Conservation (phyloP, 2,797 vertebrate genomes). For the Lacerta bilineata region DNA sequence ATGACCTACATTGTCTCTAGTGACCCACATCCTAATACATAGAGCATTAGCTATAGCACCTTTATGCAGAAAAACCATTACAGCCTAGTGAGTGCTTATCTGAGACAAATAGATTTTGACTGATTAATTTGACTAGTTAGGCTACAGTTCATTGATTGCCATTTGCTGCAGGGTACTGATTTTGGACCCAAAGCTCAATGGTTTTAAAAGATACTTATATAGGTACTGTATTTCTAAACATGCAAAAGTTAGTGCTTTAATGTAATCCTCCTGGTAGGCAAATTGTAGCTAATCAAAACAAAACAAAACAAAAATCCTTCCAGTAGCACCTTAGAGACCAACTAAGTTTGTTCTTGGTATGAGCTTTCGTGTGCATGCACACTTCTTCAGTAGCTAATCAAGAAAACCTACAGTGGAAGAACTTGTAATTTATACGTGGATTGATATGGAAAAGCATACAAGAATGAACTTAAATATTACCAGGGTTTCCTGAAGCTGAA, state of each 20-base stretch:
- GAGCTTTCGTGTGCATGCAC: too few species aligned
- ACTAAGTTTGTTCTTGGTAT: too few species aligned
- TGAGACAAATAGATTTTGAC: conserved; percentile 76
- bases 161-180: conserved; percentile 61
- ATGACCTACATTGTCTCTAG: conserved; percentile 36
- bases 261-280: conserved; percentile 11
- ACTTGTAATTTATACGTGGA: neutral
- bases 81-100: conserved; percentile 59
- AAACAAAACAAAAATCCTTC: too few species aligned
- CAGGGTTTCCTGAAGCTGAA: neutral
- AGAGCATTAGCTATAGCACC: conserved; percentile 25
- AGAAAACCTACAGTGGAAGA: neutral
- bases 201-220: conserved; percentile 52
- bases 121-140: conserved; percentile 73
- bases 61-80: conserved; percentile 38
- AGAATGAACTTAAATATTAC: conserved; percentile 13
- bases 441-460: conserved; percentile 42
- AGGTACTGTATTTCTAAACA: conserved; percentile 39
- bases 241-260: conserved; percentile 26
- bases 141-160: conserved; percentile 69
- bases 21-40: conserved; percentile 22
- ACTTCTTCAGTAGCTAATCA: neutral
- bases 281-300: neutral
- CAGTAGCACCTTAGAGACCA: too few species aligned
- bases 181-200: conserved; percentile 36